Evolutionary conservation across 2,888 invertebrate genomes (phyloP).

Genomic region (Hymenopus coronatus): DNA sequence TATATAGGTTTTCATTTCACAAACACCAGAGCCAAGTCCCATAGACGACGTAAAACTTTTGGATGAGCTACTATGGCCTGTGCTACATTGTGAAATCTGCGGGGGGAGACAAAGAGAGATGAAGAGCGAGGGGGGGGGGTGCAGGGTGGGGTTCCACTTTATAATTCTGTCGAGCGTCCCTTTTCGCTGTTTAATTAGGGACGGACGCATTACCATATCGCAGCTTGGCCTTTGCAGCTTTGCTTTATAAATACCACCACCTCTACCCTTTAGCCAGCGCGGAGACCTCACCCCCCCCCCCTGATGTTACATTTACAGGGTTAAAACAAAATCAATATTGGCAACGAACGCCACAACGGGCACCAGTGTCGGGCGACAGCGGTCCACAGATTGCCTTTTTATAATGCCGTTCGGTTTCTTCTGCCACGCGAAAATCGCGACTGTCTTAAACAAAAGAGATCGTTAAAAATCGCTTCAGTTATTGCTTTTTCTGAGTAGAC

Average conservation of each 20-base stretch:
- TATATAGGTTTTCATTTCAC: slow-evolving; percentile 10
- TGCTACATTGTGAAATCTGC: slow-evolving; percentile 17
- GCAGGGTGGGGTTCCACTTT: slow-evolving; percentile 28
- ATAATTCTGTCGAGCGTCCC: slow-evolving; percentile 33
- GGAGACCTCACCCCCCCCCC: not conserved
- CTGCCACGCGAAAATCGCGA: not conserved
- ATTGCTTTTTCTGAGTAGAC: not conserved
- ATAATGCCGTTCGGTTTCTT: not conserved
- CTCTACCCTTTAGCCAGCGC: slow-evolving; percentile 25
- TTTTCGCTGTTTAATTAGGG: slow-evolving; percentile 34
- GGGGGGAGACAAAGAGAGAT: not conserved
- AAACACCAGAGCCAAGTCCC: slow-evolving; percentile 2
- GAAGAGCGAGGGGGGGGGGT: slow-evolving; percentile 2
- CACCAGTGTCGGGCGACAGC: not conserved
- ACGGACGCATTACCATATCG: slow-evolving; percentile 34
- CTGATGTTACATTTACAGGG: slow-evolving; percentile 30
- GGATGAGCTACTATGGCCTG: slow-evolving; percentile 5
- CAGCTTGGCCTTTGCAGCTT: slow-evolving; percentile 33
- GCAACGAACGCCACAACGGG: slow-evolving; percentile 1
- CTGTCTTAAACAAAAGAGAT: not conserved
- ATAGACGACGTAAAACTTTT: slow-evolving; percentile 7
- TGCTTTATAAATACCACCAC: slow-evolving; percentile 33
- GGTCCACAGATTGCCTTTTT: not conserved
- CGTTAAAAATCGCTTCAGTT: not conserved
- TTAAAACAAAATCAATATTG: slow-evolving; percentile 33